phyloP scores from a whole-genome alignment of 1,140 invertebrate genomes.

The Pseudobourletiella spinata region DNA sequence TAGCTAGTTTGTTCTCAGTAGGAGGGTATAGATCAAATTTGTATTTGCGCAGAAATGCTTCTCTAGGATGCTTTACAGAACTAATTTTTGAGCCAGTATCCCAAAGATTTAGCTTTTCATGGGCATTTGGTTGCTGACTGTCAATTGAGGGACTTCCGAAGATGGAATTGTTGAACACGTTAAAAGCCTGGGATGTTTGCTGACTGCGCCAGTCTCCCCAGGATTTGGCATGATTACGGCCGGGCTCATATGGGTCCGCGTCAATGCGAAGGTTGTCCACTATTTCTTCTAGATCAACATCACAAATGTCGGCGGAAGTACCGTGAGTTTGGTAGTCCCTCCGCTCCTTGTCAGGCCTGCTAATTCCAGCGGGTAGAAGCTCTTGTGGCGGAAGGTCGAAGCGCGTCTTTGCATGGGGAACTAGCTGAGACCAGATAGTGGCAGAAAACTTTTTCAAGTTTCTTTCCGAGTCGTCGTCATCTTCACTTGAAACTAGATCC shows the following conservation, averaged over 20 bases:
- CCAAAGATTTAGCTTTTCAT: too few relatives aligned
- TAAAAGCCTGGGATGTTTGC: too few relatives aligned
- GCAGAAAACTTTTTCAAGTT: neutral
- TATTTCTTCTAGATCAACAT: neutral
- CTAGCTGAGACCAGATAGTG: neutral
- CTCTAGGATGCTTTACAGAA: too few relatives aligned
- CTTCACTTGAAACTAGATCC: neutral
- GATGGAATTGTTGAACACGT: neutral
- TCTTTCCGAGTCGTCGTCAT: neutral
- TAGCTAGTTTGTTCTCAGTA: too few relatives aligned
- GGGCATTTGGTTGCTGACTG: neutral
- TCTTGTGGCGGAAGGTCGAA: neutral
- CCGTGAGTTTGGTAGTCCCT: too few relatives aligned
- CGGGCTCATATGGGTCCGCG: neutral
- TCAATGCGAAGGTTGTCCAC: neutral
- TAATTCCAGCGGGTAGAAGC: neutral
- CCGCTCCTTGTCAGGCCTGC: neutral
- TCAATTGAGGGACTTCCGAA: neutral
- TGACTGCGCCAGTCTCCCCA: neutral
- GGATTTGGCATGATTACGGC: neutral
- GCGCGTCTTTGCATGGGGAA: neutral
- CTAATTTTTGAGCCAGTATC: too few relatives aligned
- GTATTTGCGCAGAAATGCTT: too few relatives aligned
- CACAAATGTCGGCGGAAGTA: neutral
- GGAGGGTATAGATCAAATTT: too few relatives aligned